A percentile compares a stretch with the other conserved stretches of the same genome.
Evolutionary conservation across 2,113 vertebrate genomes (phyloP).

Genomic region (Zapornia atra): DNA sequence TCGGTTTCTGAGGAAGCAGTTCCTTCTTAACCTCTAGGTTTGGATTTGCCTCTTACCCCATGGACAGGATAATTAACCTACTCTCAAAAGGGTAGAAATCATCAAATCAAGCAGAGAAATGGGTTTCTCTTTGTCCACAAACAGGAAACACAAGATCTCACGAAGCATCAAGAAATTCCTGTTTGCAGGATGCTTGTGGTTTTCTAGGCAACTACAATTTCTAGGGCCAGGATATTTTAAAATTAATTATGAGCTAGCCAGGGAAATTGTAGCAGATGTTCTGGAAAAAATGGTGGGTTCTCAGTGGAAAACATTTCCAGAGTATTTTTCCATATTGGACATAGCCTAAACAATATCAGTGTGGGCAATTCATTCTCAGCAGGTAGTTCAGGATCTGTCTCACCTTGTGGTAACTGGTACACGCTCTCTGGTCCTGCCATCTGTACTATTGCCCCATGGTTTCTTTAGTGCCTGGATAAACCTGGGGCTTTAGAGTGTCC

Average conservation of each 20-base stretch:
- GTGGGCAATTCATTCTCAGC: neutral
- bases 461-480: neutral
- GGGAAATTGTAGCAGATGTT: too few relatives aligned
- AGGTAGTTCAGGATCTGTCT: neutral
- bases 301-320: too few relatives aligned
- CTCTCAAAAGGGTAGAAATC: neutral
- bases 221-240: too few relatives aligned
- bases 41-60: neutral
- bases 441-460: neutral
- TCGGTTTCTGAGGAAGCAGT: neutral
- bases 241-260: too few relatives aligned
- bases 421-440: fast-evolving
- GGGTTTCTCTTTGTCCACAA: neutral
- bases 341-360: too few relatives aligned
- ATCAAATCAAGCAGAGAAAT: neutral
- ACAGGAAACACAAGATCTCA: too few relatives aligned
- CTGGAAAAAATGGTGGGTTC: too few relatives aligned
- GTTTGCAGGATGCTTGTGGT: too few relatives aligned
- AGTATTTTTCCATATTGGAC: too few relatives aligned
- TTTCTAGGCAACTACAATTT: too few relatives aligned
- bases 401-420: neutral
- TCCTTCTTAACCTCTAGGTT: neutral
- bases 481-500: neutral
- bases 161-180: too few relatives aligned
- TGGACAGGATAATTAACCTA: neutral